A percentile compares a stretch with the other conserved stretches of the same genome.
These are phyloP conservation scores for Parauchenoglanis ngamensis DNA, from an alignment of 2,797 vertebrate genomes.

Conservation along the genomic window DNA sequence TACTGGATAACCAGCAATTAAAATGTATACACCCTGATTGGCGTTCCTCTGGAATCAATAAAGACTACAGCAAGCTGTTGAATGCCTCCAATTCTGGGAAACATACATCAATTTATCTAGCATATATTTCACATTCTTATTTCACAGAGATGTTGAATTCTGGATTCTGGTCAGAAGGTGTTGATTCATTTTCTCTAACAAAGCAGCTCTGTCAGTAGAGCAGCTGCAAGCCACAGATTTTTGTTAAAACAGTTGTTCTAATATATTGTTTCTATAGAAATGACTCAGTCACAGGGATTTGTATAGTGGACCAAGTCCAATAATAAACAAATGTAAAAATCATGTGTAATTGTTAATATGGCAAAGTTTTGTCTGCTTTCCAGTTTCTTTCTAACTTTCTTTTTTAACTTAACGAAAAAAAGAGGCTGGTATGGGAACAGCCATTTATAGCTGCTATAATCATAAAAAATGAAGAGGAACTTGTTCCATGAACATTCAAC, in stretches of 20 bases:
- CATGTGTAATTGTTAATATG: not conserved
- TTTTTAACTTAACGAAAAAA: not conserved
- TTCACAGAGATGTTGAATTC: not conserved
- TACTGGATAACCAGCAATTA: not conserved
- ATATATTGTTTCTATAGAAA: not conserved
- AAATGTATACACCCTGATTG: not conserved
- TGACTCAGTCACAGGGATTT: not conserved
- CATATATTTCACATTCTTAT: not conserved
- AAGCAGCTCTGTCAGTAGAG: not conserved
- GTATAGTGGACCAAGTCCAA: not conserved
- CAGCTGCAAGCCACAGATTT: not conserved
- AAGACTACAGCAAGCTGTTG: not conserved
- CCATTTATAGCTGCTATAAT: not conserved
- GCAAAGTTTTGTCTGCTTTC: not conserved
- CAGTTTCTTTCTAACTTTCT: not conserved
- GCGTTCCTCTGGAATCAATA: not conserved
- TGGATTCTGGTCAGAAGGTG: not conserved
- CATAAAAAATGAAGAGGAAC: too few species aligned
- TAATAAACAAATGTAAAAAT: not conserved
- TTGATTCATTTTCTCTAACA: not conserved
- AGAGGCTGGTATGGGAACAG: not conserved
- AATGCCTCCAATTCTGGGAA: not conserved
- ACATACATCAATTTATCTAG: not conserved
- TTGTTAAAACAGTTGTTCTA: not conserved
- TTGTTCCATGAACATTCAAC: not conserved